Evolutionary conservation across 2,888 invertebrate genomes (phyloP), one percentile per base, ranked within the genome.

Genomic region (Zhengitettix transpicula): DNA sequence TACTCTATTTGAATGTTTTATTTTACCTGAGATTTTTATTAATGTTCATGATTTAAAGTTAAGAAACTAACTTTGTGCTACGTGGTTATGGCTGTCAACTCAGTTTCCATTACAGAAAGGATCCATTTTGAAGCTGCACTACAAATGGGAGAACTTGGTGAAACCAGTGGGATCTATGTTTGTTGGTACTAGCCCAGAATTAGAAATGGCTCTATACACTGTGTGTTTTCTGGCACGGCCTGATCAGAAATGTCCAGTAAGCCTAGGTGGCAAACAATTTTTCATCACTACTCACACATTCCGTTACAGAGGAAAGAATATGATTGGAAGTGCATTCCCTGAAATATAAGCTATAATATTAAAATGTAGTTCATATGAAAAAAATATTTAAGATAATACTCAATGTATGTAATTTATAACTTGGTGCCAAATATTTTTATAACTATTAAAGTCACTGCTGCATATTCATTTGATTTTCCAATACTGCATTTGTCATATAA

Each of bases 201-300:
- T 94, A 64, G 95, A 96, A 73, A 80, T 96, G 74, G 89, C 94
- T 0, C 72, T 95, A 3, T 95, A 92, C 71, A 89, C 93, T 0
- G 79, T 92, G 8, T 96, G 95, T 70, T 93, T 88, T 71, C 75
- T 89, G 53, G 75, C 87, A 14, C 80, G 90, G 58, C 82, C 86
- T 1, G 86, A 88, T 67, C 76, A 79, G 61, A 78, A 82, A 9
- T 93, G 92, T 67, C 85, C 84, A 0, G 77, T 92, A 12, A 82
- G 83, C 58, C 73, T 91, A 61, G 83, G 80, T 62, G 85, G 83
- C 44, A 83, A 83, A 62, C 80, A 80, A 64, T 82, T 92, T 64
- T 79, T 80, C 63, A 84, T 93, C 64, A 74, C 84, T 64, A 88
- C 91, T 0, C 83, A 85, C 67, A 84, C 82, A 16, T 86, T 81